Base-by-base conservation (phyloP, 2,113 vertebrate genomes). In the Empidonax traillii region DNA sequence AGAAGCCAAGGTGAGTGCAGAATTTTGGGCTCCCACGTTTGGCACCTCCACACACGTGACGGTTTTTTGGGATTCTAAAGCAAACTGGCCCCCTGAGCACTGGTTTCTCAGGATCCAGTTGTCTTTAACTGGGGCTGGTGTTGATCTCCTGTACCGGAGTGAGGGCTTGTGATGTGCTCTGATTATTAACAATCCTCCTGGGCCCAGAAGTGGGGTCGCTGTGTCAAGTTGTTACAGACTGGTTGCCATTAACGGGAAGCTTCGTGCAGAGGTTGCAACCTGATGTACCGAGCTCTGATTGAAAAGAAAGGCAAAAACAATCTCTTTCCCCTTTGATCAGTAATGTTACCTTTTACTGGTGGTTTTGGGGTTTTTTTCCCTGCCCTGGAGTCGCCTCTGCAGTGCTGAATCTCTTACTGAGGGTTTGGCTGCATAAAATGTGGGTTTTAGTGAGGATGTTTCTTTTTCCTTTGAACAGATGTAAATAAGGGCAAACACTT, bases 31-130 rank as follows among this genome's bases (percentile, higher is more conserved):
- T 58, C 56, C 15, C 17, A 1, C 0, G 0, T 81, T 76, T 37
- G 37, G 10, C 12, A 59, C 16, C 4, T 5, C 0, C 52, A 4
- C 8, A 0, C 4, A 8, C 15, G 35, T 20, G 62, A 4, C 14
- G 3, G 3, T 16, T 35, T 4, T 24, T 6, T 27, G 7, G 59
- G 65, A 33, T 22, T 31, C 55, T 20, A 35, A 65, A 55, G 25
- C 22, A 20, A 28, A 27, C 15, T 58, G 75, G 43, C 16, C 2
- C 18, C 6, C 3, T 8, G 13, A 73, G 44, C 35, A 4, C 4
- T 5, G 65, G 9, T 21, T 87, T 56, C 41, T 44, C 39, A n/a
- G 63, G 28, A 16, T 30, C 12, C 59, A 47, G 30, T 7, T 53
- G 39, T 6, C 43, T 58, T 49, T 27, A 44, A 14, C 19, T 14